Conservation (phyloP, 2,888 invertebrate genomes). For the Harpagoxenus sublaevis region DNA sequence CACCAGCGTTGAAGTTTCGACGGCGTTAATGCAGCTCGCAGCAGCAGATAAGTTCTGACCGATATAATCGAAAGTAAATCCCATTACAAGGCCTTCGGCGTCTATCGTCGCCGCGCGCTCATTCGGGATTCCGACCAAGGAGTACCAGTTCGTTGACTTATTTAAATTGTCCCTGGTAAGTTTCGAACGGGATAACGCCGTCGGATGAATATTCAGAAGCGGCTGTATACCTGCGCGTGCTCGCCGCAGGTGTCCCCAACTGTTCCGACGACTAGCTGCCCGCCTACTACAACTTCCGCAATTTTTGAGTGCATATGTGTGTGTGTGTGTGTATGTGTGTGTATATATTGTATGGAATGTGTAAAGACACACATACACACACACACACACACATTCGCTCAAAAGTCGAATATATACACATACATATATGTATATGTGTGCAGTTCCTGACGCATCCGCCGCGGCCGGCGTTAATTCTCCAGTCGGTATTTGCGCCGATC, state of each 20-base stretch:
- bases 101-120: conserved; percentile 44
- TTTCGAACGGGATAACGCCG: conserved; percentile 52
- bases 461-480: conserved; percentile 33
- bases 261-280: conserved; percentile 45
- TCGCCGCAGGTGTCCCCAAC: conserved; percentile 58
- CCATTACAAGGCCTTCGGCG: conserved; percentile 51
- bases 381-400: neutral
- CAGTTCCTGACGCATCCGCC: conserved; percentile 54
- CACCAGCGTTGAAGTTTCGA: conserved; percentile 21
- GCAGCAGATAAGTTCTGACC: conserved; percentile 47
- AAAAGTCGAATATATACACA: neutral
- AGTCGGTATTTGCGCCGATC: conserved; percentile 44
- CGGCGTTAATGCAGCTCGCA: conserved; percentile 41
- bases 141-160: conserved; percentile 64
- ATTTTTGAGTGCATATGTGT: conserved; percentile 54
- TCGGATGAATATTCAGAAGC: conserved; percentile 65
- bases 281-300: conserved; percentile 48
- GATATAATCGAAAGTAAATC: conserved; percentile 56
- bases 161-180: conserved; percentile 62
- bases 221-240: conserved; percentile 23
- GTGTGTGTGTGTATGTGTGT: neutral
- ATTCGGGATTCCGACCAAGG: conserved; percentile 43
- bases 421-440: neutral
- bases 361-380: neutral
- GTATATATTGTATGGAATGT: neutral